Evolutionary conservation across 2,888 invertebrate genomes (phyloP).

Genomic region (Magallana nippona): DNA sequence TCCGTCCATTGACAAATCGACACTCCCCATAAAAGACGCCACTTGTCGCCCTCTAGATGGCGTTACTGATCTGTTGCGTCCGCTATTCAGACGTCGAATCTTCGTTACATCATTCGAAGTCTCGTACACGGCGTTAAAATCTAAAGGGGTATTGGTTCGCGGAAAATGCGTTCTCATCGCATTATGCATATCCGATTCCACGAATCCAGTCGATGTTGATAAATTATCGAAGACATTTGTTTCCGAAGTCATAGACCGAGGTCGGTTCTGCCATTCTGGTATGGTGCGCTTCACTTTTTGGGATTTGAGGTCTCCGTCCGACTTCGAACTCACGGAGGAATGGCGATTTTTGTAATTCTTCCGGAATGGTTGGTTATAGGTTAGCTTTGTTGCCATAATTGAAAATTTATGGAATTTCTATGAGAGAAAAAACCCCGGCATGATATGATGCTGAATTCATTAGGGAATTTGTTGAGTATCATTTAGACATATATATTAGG

Average conservation of each 20-base stretch:
- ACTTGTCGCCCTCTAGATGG: neutral
- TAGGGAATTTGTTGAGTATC: too few relatives aligned
- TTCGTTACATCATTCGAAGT: neutral
- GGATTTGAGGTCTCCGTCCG: neutral
- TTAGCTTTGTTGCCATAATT: neutral
- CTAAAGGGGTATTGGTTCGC: neutral
- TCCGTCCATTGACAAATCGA: neutral
- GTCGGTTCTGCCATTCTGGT: slow-evolving; percentile 5
- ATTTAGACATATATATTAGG: too few relatives aligned
- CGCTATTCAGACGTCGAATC: neutral
- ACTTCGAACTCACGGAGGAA: neutral
- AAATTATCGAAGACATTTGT: neutral
- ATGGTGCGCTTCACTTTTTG: neutral
- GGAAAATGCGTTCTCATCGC: neutral
- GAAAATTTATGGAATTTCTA: too few relatives aligned
- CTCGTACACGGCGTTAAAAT: slow-evolving; percentile 7
- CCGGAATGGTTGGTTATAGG: neutral
- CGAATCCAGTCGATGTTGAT: neutral
- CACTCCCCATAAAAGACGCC: neutral
- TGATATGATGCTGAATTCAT: too few relatives aligned
- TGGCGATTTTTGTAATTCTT: neutral
- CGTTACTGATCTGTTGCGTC: neutral
- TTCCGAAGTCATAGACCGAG: neutral
- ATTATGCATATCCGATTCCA: neutral
- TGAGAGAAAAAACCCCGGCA: too few relatives aligned